phyloP scores from a whole-genome alignment of 2,888 invertebrate species.

The Tipula vernalis region DNA sequence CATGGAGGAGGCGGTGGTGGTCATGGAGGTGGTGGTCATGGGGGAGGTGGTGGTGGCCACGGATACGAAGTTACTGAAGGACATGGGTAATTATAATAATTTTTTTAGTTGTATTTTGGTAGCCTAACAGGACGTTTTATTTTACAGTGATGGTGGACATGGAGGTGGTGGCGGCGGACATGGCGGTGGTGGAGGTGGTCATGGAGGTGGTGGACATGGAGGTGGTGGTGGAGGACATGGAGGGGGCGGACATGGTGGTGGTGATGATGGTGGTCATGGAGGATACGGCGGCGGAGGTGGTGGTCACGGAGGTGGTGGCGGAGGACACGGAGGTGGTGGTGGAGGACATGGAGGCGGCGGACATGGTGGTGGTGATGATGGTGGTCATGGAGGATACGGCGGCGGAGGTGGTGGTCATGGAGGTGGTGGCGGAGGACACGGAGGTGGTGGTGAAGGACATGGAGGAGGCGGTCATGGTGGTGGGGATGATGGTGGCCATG shows the following conservation, averaged over 20 bases:
- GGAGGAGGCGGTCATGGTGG: not conserved
- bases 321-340: not conserved
- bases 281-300: not conserved
- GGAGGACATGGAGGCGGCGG: not conserved
- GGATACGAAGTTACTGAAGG: not conserved
- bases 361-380: not conserved
- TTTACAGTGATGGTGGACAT: not conserved
- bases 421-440: not conserved
- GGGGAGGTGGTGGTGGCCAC: not conserved
- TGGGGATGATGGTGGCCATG: not conserved
- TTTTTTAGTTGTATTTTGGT: not conserved
- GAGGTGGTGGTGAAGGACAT: not conserved
- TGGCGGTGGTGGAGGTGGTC: not conserved
- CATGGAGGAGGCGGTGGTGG: not conserved
- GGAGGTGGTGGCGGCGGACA: not conserved
- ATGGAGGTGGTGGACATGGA: not conserved
- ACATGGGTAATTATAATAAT: not conserved
- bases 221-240: not conserved
- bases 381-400: not conserved
- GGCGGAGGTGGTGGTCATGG: not conserved
- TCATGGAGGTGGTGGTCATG: not conserved
- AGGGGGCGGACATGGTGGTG: not conserved
- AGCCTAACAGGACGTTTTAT: not conserved
- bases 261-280: not conserved
- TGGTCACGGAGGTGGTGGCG: not conserved